Base-by-base conservation (phyloP, 2,113 vertebrate genomes). In the Onychorhynchus coronatus region DNA sequence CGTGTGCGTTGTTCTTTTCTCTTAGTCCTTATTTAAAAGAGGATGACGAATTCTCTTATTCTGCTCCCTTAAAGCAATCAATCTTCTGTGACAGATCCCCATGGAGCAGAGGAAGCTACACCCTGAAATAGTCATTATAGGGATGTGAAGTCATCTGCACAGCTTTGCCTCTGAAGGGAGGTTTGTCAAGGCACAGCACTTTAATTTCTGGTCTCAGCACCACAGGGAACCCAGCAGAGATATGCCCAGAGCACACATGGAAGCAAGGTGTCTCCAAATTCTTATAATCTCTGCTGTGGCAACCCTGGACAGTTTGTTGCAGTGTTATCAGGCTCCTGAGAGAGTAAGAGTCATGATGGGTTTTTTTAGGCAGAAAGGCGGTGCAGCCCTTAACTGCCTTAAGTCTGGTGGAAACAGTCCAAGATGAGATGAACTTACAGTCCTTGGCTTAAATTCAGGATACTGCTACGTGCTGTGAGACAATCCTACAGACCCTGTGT, bases 101-200 rank as follows among this genome's bases (percentile, higher is more conserved):
- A 19, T 0, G 5, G 79, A 88, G 61, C 88, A 88, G 68, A 93
- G 95, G 80, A 92, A 93, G 83, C 62, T 95, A 74, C 83, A 49
- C 88, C 85, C 93, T 93, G 83, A 78, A 96, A 81, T 25, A 93
- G 61, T 93, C 61, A 41, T 86, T 49, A 31, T 8, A 89, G 79
- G 68, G 83, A 68, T 8, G 0, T 89, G 92, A 93, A 86, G 75
- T 91, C 79, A 91, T 91, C 72, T 65, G 52, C 1, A 1, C 72
- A 85, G 68, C 85, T 91, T 93, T 70, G 68, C 68, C 85, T 82
- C 85, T 56, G 55, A 90, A 72, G 76, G 66, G 73, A 94, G 82
- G 83, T 88, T 91, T 90, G 35, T 83, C 33, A 67, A 66, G 82
- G 14, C 35, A 33, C 5, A 80, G 4, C n/a, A 17, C 27, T 92